phyloP scores from a whole-genome alignment of 2,888 invertebrate genomes.

The Pammene fasciana region DNA sequence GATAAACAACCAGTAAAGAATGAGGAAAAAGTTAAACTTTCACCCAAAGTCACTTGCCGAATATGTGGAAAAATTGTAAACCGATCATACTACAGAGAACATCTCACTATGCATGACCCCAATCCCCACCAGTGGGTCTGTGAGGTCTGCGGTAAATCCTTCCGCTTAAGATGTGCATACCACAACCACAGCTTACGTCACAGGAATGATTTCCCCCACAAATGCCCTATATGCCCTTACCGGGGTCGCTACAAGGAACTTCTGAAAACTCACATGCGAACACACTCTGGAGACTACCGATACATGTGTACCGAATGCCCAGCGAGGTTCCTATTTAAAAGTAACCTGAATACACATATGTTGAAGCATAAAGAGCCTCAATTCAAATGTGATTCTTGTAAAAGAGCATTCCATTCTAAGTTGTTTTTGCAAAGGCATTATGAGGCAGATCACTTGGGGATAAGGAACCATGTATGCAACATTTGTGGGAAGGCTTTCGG shows the following conservation, averaged over 20 bases:
- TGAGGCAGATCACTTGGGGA: slow-evolving; percentile 66
- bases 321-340: slow-evolving; percentile 63
- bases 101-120: slow-evolving; percentile 65
- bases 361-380: slow-evolving; percentile 62
- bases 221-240: slow-evolving; percentile 65
- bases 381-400: slow-evolving; percentile 63
- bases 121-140: slow-evolving; percentile 64
- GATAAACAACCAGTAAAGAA: slow-evolving; percentile 43
- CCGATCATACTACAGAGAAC: slow-evolving; percentile 62
- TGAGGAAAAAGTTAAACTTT: slow-evolving; percentile 45
- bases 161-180: slow-evolving; percentile 61
- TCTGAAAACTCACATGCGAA: slow-evolving; percentile 62
- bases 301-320: slow-evolving; percentile 70
- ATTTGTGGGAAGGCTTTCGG: slow-evolving; percentile 69
- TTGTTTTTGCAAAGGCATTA: slow-evolving; percentile 58
- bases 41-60: slow-evolving; percentile 58
- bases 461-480: slow-evolving; percentile 66
- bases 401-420: slow-evolving; percentile 62
- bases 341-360: slow-evolving; percentile 66
- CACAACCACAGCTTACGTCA: slow-evolving; percentile 63
- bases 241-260: slow-evolving; percentile 58
- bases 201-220: slow-evolving; percentile 62
- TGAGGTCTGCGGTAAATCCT: slow-evolving; percentile 67
- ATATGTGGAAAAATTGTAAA: slow-evolving; percentile 60
- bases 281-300: slow-evolving; percentile 62